Percentiles rank a stretch among this genome's conserved stretches.
These are phyloP conservation scores for Ceyx cyanopectus DNA, from an alignment of 2,113 vertebrate genomes.

Conservation along the genomic window DNA sequence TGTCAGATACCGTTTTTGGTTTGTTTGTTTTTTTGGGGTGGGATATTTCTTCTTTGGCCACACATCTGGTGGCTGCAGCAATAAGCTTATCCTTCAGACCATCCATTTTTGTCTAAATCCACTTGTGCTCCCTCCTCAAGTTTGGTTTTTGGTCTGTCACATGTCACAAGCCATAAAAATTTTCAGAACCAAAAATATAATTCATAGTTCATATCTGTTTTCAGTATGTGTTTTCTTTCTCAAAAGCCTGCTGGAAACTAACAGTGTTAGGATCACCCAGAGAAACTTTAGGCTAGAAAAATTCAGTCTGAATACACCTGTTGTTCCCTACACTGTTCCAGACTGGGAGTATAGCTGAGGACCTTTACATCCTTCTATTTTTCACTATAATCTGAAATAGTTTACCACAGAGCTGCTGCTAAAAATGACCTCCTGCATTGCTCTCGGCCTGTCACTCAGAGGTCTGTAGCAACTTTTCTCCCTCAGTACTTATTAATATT, in stretches of 20 bases:
- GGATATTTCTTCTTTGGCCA: neutral
- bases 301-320: neutral
- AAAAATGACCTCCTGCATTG: neutral
- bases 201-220: neutral
- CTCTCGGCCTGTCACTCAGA: neutral
- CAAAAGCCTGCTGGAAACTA: neutral
- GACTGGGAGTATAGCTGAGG: neutral
- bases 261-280: neutral
- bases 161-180: neutral
- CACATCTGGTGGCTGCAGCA: neutral
- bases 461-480: neutral
- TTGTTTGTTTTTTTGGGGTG: neutral
- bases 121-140: neutral
- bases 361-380: no score
- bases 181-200: neutral
- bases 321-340: accelerated
- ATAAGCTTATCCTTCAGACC: neutral
- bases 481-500: neutral
- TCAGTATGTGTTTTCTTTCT: neutral
- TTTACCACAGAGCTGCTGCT: neutral
- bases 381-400: neutral
- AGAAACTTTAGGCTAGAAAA: neutral
- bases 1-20: neutral
- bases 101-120: neutral
- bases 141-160: neutral